Evolutionary conservation across 2,113 vertebrate species (phyloP).

Genomic region (Chamaetylas fuelleborni): DNA sequence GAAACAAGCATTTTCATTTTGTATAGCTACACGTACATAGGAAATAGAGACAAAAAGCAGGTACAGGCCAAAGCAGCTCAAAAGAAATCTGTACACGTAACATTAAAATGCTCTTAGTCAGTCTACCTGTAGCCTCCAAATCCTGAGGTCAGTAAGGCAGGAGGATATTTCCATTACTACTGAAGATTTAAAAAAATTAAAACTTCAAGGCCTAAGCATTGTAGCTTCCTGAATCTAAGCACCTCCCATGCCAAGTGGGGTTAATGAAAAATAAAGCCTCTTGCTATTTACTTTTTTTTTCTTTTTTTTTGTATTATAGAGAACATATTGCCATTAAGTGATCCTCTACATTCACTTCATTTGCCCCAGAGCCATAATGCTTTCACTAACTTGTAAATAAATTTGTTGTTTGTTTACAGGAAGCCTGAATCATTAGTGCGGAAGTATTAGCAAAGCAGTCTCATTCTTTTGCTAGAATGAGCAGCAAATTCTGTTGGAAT

Average conservation of each 20-base stretch:
- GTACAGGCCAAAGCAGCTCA: neutral
- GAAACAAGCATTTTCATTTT: neutral
- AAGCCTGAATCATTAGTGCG: neutral
- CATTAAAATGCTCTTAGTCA: neutral
- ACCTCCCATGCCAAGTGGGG: neutral
- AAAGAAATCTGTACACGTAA: neutral
- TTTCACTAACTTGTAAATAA: neutral
- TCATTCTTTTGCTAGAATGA: neutral
- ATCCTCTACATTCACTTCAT: neutral
- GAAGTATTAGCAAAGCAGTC: neutral
- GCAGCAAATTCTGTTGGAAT: neutral
- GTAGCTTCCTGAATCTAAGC: neutral
- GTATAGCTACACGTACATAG: neutral
- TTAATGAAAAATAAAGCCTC: neutral
- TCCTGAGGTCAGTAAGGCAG: neutral
- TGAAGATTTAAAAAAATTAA: neutral
- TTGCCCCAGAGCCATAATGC: neutral
- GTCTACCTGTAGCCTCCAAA: neutral
- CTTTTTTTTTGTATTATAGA: neutral
- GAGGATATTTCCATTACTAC: neutral
- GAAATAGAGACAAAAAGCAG: neutral
- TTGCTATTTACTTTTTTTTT: neutral
- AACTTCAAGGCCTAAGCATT: neutral
- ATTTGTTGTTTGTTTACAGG: neutral
- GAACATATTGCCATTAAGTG: neutral